These are phyloP conservation scores for Philopotamus ludificatus DNA, from an alignment of 1,140 invertebrate genomes.

Conservation along the genomic window DNA sequence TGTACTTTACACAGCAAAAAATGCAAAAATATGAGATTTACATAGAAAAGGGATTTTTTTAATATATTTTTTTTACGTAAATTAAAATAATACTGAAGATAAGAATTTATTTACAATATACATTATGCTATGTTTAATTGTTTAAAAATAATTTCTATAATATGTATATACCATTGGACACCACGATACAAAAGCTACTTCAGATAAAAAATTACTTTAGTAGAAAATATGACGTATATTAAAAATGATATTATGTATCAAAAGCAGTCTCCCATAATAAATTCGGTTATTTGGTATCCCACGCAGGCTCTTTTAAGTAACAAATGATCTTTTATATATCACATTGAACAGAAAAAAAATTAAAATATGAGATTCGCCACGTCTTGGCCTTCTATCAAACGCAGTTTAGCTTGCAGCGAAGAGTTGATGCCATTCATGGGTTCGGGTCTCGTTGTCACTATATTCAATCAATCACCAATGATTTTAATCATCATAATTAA, in stretches of 20 bases:
- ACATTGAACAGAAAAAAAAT: not conserved
- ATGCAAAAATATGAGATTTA: too few species aligned
- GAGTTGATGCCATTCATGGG: constrained; percentile 21
- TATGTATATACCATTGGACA: constrained; percentile 23
- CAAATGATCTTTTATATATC: constrained; percentile 1
- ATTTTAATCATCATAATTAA: constrained; percentile 18
- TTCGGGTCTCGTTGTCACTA: constrained; percentile 30
- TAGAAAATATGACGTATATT: constrained; percentile 33
- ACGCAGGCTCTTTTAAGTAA: constrained; percentile 28
- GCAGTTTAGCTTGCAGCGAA: constrained; percentile 32
- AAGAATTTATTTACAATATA: too few species aligned
- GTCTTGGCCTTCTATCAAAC: constrained; percentile 32
- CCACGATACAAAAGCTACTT: constrained; percentile 39
- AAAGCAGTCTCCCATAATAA: constrained; percentile 42
- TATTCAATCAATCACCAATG: constrained; percentile 23
- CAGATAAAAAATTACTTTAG: constrained; percentile 29
- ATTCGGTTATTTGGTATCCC: constrained; percentile 39
- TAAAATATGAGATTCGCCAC: constrained; percentile 33
- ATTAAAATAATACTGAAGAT: too few species aligned
- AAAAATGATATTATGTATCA: constrained; percentile 35
- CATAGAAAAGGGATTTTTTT: too few species aligned
- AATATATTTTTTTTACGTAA: too few species aligned
- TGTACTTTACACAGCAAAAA: too few species aligned
- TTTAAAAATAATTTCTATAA: not conserved
- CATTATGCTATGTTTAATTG: not conserved